Base-by-base conservation (phyloP, 2,888 invertebrate species). In the Euplagia quadripunctaria region DNA sequence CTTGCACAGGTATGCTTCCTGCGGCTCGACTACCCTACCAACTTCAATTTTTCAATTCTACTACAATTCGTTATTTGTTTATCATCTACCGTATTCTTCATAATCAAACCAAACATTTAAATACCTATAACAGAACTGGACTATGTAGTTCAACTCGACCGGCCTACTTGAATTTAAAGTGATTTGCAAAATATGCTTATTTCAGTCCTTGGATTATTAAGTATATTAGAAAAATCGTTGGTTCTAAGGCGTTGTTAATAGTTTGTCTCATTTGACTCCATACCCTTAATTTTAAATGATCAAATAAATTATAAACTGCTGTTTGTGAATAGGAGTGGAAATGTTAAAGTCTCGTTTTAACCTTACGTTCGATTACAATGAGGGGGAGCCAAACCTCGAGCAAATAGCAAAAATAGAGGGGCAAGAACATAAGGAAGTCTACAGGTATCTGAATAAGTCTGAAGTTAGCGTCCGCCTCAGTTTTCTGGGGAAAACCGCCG, bases 401-500 rank as follows among this genome's bases (percentile, higher is more conserved):
- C 17, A 6, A 1, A 42, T 17, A 12, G 14, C 3, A 49, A n/a
- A 49, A 20, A 66, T 31, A 43, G 31, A 31, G 49, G 51, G n/a
- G 12, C 9, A 46, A 46, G 43, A 66, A 66, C 49, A n/a, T 11
- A 52, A 89, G 72, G 86, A 96, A 4, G 85, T 4, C 42, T 0
- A 89, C 6, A 86, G 81, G 64, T 85, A 90, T 58, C 51, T 70
- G 2, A 51, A 70, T 5, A 70, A 70, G 64, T 70, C 70, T 0
- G 94, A 95, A 72, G 88, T 96, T 49, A 88, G 91, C 73, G 77
- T 89, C 0, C 85, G 93, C n/a, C 89, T 96, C 6, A 91, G 93
- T 73, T 76, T 92, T 65, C 85, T 96, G 6, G 96, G 96, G 8
- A 95, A 94, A 82, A 95, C 94, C 3, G 94, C 94, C 41, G 92